These are phyloP conservation scores for Melieria crassipennis DNA, from an alignment of 2,888 invertebrate genomes.

Conservation along the genomic window DNA sequence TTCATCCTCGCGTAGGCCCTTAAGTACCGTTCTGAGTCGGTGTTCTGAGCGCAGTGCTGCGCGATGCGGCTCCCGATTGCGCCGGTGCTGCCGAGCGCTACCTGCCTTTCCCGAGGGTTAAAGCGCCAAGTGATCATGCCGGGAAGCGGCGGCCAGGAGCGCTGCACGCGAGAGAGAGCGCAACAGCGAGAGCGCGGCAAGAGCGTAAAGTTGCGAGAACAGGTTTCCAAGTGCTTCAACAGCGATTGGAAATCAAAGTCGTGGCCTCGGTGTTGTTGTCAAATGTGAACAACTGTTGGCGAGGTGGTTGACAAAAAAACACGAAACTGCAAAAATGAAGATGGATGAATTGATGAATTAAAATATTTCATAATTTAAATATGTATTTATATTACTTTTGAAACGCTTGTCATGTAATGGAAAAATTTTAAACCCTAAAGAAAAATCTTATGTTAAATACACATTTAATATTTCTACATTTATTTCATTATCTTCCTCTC, in stretches of 20 bases:
- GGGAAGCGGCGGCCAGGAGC: background rate
- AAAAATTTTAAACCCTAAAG: no score
- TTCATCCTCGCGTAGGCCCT: conserved; percentile 64
- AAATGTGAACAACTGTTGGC: background rate
- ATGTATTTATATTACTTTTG: no score
- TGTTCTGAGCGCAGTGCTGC: conserved; percentile 20
- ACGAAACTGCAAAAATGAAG: no score
- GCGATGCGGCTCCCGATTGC: conserved; percentile 29
- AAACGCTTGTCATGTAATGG: no score
- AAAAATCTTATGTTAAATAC: no score
- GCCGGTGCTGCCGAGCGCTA: conserved; percentile 27
- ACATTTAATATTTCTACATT: no score
- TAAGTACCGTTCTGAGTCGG: conserved; percentile 53
- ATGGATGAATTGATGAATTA: no score
- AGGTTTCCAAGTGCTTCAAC: conserved; percentile 9
- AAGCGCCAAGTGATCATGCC: no score
- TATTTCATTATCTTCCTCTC: no score
- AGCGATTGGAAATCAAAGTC: background rate
- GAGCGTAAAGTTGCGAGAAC: conserved; percentile 37
- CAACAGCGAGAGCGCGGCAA: background rate
- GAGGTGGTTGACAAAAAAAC: background rate
- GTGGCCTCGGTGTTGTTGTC: background rate
- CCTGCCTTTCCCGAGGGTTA: conserved; percentile 25
- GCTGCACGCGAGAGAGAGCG: background rate
- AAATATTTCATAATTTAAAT: no score